These are phyloP conservation scores for Clarias magur DNA, from an alignment of 2,113 vertebrate genomes.

Conservation along the genomic window DNA sequence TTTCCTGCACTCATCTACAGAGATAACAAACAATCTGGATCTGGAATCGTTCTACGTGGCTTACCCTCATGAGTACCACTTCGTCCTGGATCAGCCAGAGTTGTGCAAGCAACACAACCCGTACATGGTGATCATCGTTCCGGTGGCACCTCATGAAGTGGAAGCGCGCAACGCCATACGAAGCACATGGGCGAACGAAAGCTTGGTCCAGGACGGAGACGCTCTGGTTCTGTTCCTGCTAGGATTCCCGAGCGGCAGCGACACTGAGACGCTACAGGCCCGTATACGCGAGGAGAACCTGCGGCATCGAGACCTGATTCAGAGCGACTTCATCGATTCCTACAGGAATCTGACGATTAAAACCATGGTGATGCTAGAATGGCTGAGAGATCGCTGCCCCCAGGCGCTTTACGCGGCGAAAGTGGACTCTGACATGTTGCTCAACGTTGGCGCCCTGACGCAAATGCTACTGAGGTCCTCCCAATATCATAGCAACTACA, in stretches of 20 bases:
- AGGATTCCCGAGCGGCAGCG: constrained; percentile 53
- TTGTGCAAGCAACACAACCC: constrained; percentile 58
- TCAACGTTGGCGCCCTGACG: constrained; percentile 83
- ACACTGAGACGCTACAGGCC: constrained; percentile 6
- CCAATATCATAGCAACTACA: constrained; percentile 77
- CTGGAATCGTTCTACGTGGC: constrained; percentile 57
- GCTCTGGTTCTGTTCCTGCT: constrained; percentile 67
- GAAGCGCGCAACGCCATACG: constrained; percentile 61
- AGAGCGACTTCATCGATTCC: constrained; percentile 70
- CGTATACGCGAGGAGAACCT: constrained; percentile 62
- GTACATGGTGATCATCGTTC: constrained; percentile 71
- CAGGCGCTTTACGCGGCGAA: constrained; percentile 78
- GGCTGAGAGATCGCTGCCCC: constrained; percentile 68
- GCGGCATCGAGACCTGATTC: constrained; percentile 70
- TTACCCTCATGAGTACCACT: constrained; percentile 67
- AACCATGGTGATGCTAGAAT: constrained; percentile 77
- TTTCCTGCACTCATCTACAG: background rate
- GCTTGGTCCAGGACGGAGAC: constrained; percentile 53
- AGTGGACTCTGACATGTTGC: constrained; percentile 86
- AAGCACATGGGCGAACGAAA: constrained; percentile 70
- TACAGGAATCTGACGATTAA: constrained; percentile 78
- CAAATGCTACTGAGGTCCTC: constrained; percentile 78
- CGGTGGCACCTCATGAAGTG: constrained; percentile 45
- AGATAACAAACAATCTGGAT: constrained; percentile 12
- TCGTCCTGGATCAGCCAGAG: constrained; percentile 64